Conservation (phyloP, 2,888 invertebrate species). For the Chironomus riparius region DNA sequence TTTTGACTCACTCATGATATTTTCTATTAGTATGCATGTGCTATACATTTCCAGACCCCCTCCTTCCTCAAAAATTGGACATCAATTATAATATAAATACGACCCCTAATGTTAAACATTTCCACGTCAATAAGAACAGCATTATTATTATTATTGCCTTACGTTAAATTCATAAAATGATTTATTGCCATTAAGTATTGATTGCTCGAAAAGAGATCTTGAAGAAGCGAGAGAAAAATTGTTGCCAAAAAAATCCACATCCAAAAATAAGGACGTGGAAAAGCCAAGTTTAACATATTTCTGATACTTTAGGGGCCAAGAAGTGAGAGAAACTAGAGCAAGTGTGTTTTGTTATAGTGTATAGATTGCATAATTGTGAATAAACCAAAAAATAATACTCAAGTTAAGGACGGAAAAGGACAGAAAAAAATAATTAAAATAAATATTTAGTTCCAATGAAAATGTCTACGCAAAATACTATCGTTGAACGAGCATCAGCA, state of each 20-base stretch:
- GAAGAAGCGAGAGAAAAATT: not conserved
- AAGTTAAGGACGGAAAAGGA: not conserved
- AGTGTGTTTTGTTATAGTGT: not conserved
- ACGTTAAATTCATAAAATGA: not conserved
- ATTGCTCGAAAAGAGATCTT: not conserved
- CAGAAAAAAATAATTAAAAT: not conserved
- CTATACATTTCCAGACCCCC: too few relatives aligned
- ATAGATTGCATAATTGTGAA: constrained; percentile 5
- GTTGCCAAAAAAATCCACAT: not conserved
- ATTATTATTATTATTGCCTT: not conserved
- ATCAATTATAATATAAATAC: too few relatives aligned
- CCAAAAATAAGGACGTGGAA: not conserved
- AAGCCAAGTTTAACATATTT: not conserved
- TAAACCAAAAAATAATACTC: not conserved
- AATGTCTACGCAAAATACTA: constrained; percentile 20
- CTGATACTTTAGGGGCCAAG: not conserved
- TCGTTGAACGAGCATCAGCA: constrained; percentile 80
- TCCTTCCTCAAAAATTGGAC: too few relatives aligned
- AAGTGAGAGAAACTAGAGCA: constrained; percentile 3
- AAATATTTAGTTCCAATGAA: not conserved
- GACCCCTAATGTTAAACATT: not conserved
- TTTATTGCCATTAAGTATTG: not conserved
- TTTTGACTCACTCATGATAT: too few relatives aligned
- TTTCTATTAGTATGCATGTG: too few relatives aligned
- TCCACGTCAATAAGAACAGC: not conserved